Percentiles rank a stretch among this genome's conserved stretches.
phyloP scores from a whole-genome alignment of 2,797 vertebrate species.

The Sebastes iracundus region DNA sequence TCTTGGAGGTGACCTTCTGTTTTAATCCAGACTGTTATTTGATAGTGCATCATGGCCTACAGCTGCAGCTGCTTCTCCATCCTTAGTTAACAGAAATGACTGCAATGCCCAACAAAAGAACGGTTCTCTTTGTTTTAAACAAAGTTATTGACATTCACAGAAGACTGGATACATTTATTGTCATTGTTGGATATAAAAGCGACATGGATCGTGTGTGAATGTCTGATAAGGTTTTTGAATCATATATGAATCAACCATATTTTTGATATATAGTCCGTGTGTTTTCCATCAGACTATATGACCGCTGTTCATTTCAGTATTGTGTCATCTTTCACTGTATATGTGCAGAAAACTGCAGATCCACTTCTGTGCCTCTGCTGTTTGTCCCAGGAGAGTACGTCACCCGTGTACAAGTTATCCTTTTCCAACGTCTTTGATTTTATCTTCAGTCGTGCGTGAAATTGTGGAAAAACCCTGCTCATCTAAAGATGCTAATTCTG shows the following conservation, averaged over 20 bases:
- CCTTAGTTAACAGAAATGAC: not conserved
- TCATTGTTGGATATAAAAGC: not conserved
- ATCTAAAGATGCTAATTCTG: slow-evolving; percentile 41
- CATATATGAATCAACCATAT: slow-evolving; percentile 14
- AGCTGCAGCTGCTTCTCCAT: slow-evolving; percentile 37
- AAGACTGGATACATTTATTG: slow-evolving; percentile 6
- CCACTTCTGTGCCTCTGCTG: slow-evolving; percentile 3
- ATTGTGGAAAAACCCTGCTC: slow-evolving; percentile 43
- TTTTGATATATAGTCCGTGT: slow-evolving; percentile 23
- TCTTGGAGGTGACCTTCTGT: slow-evolving; percentile 44
- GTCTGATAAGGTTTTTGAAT: slow-evolving; percentile 3
- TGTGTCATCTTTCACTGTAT: not conserved
- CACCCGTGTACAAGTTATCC: not conserved
- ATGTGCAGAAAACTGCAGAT: slow-evolving; percentile 15
- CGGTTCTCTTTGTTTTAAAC: not conserved
- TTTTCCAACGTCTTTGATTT: not conserved
- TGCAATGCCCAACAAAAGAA: not conserved
- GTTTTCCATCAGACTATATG: not conserved
- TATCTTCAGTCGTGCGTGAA: slow-evolving; percentile 19
- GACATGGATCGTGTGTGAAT: not conserved
- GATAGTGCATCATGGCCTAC: slow-evolving; percentile 11
- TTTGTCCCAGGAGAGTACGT: not conserved
- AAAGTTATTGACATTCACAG: not conserved
- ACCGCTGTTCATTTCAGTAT: slow-evolving; percentile 5
- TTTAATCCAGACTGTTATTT: slow-evolving; percentile 32